phyloP scores from a whole-genome alignment of 2,113 vertebrate genomes.

The Geococcyx californianus region DNA sequence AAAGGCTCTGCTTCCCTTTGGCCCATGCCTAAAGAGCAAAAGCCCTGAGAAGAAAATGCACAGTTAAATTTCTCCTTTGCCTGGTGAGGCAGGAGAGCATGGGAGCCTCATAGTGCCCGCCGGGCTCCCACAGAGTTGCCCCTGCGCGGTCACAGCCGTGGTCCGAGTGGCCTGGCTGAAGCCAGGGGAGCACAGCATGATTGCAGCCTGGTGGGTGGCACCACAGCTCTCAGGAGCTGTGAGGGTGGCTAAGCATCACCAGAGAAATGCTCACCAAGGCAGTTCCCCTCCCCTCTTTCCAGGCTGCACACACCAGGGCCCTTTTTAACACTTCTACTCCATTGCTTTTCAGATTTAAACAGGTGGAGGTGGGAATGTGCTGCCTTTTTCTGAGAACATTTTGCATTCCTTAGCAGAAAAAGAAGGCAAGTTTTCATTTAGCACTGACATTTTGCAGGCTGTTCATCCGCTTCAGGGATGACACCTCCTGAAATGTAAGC shows the following conservation, averaged over 20 bases:
- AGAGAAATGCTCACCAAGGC: too few species aligned
- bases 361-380: neutral
- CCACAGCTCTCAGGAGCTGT: neutral
- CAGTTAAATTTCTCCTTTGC: neutral
- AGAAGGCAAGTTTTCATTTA: constrained; percentile 1
- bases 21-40: neutral
- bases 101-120: neutral
- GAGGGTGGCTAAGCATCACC: too few species aligned
- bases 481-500: neutral
- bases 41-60: neutral
- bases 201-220: neutral
- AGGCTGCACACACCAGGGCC: neutral
- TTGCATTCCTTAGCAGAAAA: constrained; percentile 1
- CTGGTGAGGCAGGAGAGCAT: neutral
- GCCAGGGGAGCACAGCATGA: neutral
- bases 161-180: neutral
- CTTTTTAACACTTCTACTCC: neutral
- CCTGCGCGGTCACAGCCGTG: neutral
- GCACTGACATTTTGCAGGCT: neutral
- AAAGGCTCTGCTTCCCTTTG: neutral
- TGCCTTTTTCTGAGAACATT: neutral
- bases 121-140: neutral
- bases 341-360: constrained; percentile 16
- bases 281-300: neutral
- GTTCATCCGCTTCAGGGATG: constrained; percentile 11